Evolutionary conservation across 35 echinoderm and acorn worm genomes (phyloP), one percentile per base, ranked within the genome.

Genomic region (Holothuria glaberrima): DNA sequence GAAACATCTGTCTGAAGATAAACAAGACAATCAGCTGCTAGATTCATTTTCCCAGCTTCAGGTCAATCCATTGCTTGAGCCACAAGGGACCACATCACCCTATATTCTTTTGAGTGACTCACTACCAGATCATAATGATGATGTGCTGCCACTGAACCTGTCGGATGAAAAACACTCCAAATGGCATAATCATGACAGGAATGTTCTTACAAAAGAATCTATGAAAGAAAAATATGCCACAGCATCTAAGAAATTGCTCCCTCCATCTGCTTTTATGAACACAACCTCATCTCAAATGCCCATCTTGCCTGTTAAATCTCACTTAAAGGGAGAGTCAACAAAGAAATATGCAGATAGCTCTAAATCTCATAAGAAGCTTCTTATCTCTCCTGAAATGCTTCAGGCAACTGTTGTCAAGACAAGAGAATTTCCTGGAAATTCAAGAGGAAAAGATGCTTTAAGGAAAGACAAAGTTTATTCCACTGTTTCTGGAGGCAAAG

Each of bases 261-360:
- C 74, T 78, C 74, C 74, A 48, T 78, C 74, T 48, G 74, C 74
- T 48, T 78, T 78, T 25, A 78, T 48, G 74, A 78, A 25, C 33
- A 50, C 21, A 35, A 30, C 36, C 13, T 28, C 20, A 5, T 24
- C 44, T 22, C 21, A 22, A 3, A 25, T 9, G 5, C 21, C 21
- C 50, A 20, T 24, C 44, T 24, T 48, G 6, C 21, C 16, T 13
- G 35, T 14, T 30, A 56, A n/a, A n/a, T 27, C 38, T 12, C 19
- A 1, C 0, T 25, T 5, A 27, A 12, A 52, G 29, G 44, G 22
- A 26, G 27, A 22, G 5, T 45, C 22, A 48, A n/a, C 38, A 48
- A 22, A n/a, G n/a, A 78, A 48, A 78, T 22, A 7, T n/a, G 22
- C 44, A 28, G 74, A 78, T 41, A 24, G 16, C 4, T 7, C 35